Conservation (phyloP, 53 echinoderm and acorn worm species). For the Arbacia lixula region DNA sequence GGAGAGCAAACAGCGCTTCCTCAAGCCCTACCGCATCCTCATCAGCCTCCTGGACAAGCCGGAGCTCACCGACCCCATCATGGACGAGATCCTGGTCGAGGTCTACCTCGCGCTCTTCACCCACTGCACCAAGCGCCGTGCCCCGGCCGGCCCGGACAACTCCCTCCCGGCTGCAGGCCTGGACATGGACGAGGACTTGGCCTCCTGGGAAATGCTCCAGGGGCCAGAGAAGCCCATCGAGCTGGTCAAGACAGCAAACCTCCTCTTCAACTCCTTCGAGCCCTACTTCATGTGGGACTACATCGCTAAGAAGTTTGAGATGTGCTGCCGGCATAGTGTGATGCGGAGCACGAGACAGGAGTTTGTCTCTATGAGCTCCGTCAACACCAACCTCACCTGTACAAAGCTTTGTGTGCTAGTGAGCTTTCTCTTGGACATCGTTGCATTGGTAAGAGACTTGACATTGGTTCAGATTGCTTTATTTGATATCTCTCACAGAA, state of each 20-base stretch:
- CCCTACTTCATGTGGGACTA: slow-evolving; percentile 99
- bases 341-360: slow-evolving; percentile 45
- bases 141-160: slow-evolving; percentile 25
- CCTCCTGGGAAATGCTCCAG: slow-evolving; percentile 58
- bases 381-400: slow-evolving; percentile 64
- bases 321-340: slow-evolving; percentile 84
- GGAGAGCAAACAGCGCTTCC: slow-evolving; percentile 69
- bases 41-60: slow-evolving; percentile 97
- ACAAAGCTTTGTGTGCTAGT: slow-evolving; percentile 90
- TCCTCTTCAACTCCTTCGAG: slow-evolving; percentile 93
- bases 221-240: slow-evolving; percentile 74
- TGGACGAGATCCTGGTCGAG: slow-evolving; percentile 94
- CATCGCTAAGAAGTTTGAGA: slow-evolving; percentile 86
- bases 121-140: slow-evolving; percentile 67
- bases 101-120: slow-evolving; percentile 93
- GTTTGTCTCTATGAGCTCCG: slow-evolving; percentile 55
- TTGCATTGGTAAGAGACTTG: slow-evolving; percentile 96
- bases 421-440: slow-evolving; percentile 91
- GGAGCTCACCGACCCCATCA: slow-evolving; percentile 75
- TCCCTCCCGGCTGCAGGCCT: background rate
- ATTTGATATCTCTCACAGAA: too few relatives aligned
- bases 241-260: slow-evolving; percentile 96
- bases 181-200: slow-evolving; percentile 16
- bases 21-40: slow-evolving; percentile 90
- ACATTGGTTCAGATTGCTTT: too few relatives aligned